These are phyloP conservation scores for Kuschelorhynchus macadamiae DNA, from an alignment of 2,888 invertebrate genomes.

Conservation along the genomic window DNA sequence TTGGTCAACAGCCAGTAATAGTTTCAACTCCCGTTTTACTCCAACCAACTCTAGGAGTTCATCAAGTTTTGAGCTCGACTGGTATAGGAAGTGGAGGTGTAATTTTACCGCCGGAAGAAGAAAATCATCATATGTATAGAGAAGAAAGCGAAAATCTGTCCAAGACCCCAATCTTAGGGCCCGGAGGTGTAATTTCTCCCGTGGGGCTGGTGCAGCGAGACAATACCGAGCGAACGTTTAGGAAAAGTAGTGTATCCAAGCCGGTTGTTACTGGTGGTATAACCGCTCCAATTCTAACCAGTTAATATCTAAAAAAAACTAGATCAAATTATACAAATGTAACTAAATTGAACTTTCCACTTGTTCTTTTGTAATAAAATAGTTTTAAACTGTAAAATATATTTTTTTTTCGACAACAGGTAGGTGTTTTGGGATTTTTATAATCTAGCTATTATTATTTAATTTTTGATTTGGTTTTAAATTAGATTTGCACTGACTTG, in stretches of 20 bases:
- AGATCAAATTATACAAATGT: too few relatives aligned
- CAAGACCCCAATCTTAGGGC: constrained; percentile 31
- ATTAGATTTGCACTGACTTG: too few relatives aligned
- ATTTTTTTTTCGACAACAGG: too few relatives aligned
- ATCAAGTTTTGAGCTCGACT: too few relatives aligned
- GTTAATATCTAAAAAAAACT: too few relatives aligned
- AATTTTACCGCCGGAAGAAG: constrained; percentile 29
- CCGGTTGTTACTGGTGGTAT: constrained; percentile 27
- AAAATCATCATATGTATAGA: constrained; percentile 35
- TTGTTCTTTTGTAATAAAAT: too few relatives aligned
- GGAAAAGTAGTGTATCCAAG: constrained; percentile 21
- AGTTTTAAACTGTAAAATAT: too few relatives aligned
- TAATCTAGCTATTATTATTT: too few relatives aligned
- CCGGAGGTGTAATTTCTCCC: constrained; percentile 13
- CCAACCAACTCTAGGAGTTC: constrained; percentile 2
- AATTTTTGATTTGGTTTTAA: too few relatives aligned
- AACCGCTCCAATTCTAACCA: too few relatives aligned
- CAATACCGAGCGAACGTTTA: constrained; percentile 32
- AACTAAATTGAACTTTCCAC: too few relatives aligned
- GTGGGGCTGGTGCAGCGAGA: constrained; percentile 24
- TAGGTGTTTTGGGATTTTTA: too few relatives aligned
- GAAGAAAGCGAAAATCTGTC: constrained; percentile 41
- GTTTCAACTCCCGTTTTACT: background rate
- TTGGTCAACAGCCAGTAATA: background rate
- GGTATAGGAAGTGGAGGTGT: background rate